Evolutionary conservation across 2,888 invertebrate genomes (phyloP), one percentile per base, ranked within the genome.

Genomic region (Meganola albula): DNA sequence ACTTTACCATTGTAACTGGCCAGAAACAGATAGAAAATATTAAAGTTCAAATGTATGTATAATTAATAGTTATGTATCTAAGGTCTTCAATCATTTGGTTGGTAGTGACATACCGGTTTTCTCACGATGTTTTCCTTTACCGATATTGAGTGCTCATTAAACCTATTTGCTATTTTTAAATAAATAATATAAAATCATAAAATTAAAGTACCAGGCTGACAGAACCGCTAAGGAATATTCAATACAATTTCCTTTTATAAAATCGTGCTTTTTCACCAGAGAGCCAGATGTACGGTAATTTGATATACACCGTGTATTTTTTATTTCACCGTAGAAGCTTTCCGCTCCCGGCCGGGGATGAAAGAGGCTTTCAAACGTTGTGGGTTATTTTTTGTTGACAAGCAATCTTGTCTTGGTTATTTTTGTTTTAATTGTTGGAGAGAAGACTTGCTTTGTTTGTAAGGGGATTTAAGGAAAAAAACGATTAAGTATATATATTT

Each of bases 271-370:
- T 57, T 57, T 55, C 45, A 43, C 52, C 44, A 47, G 41, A 27
- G 45, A 27, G 58, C 49, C 55, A 56, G 55, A 54, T 56, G 55
- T 54, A 54, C 48, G 54, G 55, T 56, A 56, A 56, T 37, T 44
- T 49, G 58, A 56, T 57, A 55, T 57, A 51, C 46, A 40, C 44
- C 28, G 34, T 43, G 49, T 44, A 42, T 45, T 53, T 46, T 47
- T 48, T 48, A 36, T 48, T 50, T 40, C 34, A 32, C 49, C 34
- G 43, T 45, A 37, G 51, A 44, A 49, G 49, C 55, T 56, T 56
- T 52, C 58, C 52, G 58, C 57, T 51, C 48, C 57, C 54, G 57
- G 44, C 27, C 48, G 40, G 53, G 57, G 54, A 52, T 52, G 52
- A 54, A 52, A 49, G 55, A 54, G 58, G 52, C 58, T 57, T 53